These are phyloP conservation scores for Strigamia transsilvanica DNA, from an alignment of 2,888 invertebrate species.

Conservation along the genomic window DNA sequence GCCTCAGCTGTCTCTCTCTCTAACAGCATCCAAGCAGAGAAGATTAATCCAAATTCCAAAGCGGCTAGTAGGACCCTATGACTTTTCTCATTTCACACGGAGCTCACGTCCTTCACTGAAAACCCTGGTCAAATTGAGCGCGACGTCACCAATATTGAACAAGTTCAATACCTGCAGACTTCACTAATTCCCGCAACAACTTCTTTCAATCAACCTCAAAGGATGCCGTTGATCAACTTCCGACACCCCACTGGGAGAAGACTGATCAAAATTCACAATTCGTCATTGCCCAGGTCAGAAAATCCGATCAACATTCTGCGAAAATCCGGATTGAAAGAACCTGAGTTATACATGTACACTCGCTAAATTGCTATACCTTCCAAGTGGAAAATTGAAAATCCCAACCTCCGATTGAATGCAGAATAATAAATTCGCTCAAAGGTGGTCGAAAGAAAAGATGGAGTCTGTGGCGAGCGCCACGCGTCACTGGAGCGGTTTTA, in stretches of 20 bases:
- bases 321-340: no score
- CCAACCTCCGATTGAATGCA: no score
- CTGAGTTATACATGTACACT: background rate
- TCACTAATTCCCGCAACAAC: conserved; percentile 18
- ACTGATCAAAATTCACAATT: conserved; percentile 27
- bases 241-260: background rate
- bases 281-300: background rate
- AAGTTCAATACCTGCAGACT: conserved; percentile 22
- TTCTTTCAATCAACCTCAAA: background rate
- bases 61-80: conserved; percentile 1
- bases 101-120: conserved; percentile 24
- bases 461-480: no score
- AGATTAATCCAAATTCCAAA: conserved; percentile 42
- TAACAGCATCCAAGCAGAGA: conserved; percentile 28
- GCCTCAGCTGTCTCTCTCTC: conserved; percentile 33
- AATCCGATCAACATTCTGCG: no score
- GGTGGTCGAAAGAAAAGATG: no score
- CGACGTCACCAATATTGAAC: conserved; percentile 15
- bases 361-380: no score
- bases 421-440: no score
- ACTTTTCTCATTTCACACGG: conserved; percentile 25
- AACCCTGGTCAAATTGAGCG: conserved; percentile 32
- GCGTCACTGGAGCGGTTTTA: no score
- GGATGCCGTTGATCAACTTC: conserved; percentile 33
- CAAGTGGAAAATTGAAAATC: no score